Conservation (phyloP, 2,797 vertebrate genomes). For the Anguilla marmorata region DNA sequence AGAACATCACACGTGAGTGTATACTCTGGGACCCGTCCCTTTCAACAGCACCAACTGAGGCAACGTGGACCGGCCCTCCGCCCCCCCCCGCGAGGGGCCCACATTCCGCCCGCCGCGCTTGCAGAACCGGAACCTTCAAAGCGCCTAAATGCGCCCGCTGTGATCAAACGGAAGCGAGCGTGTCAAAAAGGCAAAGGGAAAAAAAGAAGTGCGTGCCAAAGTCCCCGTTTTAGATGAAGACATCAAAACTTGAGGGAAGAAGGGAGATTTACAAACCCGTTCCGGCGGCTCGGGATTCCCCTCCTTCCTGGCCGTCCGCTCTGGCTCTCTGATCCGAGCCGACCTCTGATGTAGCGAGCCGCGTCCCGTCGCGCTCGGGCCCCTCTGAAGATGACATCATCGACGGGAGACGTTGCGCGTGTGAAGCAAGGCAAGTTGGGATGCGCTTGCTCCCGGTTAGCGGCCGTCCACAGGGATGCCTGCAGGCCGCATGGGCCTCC, state of each 20-base stretch:
- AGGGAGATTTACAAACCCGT: slow-evolving; percentile 28
- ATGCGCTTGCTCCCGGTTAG: slow-evolving; percentile 63
- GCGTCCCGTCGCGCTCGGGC: slow-evolving; percentile 2
- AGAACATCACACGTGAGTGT: too few relatives aligned
- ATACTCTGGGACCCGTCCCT: not conserved
- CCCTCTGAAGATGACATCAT: slow-evolving; percentile 36
- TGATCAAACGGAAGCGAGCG: slow-evolving; percentile 26
- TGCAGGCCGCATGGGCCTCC: slow-evolving; percentile 51
- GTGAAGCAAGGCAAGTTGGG: slow-evolving; percentile 31
- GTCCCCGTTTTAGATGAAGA: slow-evolving; percentile 30
- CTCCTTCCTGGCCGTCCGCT: not conserved
- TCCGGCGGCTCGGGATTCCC: slow-evolving; percentile 31
- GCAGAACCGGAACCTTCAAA: not conserved
- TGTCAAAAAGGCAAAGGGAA: not conserved
- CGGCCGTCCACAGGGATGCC: slow-evolving; percentile 53
- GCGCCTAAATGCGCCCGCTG: slow-evolving; percentile 15
- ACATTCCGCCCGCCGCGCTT: not conserved
- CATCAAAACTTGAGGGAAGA: slow-evolving; percentile 23
- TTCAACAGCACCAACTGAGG: not conserved
- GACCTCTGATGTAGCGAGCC: slow-evolving; percentile 18
- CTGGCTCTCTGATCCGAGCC: slow-evolving; percentile 19
- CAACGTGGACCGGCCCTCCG: not conserved
- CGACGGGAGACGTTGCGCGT: slow-evolving; percentile 37
- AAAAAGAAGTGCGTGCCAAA: not conserved
- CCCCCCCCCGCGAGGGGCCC: not conserved